Percentiles rank a stretch among this genome's conserved stretches.
Conservation (phyloP, 2,113 vertebrate species). For the Alethe castanea region DNA sequence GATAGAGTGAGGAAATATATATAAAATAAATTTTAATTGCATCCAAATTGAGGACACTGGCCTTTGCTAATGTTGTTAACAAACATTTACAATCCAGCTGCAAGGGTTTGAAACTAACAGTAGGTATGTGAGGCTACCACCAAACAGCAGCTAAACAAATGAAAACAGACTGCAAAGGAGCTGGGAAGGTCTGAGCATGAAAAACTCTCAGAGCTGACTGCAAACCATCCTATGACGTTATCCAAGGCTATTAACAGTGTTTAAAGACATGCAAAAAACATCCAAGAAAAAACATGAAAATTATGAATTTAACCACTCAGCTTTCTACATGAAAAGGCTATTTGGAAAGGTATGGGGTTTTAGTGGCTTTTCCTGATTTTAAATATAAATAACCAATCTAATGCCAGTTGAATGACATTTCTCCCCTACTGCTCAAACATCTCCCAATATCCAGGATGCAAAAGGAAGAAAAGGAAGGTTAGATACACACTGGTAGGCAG, state of each 20-base stretch:
- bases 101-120: not conserved
- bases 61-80: not conserved
- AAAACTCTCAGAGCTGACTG: not conserved
- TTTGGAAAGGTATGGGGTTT: not conserved
- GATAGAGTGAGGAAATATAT: not conserved
- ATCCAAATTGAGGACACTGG: not conserved
- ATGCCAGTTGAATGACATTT: not conserved
- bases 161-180: not conserved
- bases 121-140: not conserved
- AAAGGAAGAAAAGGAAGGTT: not conserved
- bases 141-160: not conserved
- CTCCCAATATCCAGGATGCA: not conserved
- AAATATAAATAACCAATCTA: not conserved
- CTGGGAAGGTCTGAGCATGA: not conserved
- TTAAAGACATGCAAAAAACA: not conserved
- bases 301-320: not conserved
- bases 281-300: not conserved
- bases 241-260: not conserved
- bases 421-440: not conserved
- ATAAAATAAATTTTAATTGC: not conserved
- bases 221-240: not conserved
- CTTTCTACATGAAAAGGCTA: not conserved
- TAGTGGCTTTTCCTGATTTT: not conserved
- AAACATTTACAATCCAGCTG: not conserved
- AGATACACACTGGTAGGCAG: not conserved